Evolutionary conservation across 2,797 vertebrate genomes (phyloP).

Genomic region (Pantherophis vulpinus): DNA sequence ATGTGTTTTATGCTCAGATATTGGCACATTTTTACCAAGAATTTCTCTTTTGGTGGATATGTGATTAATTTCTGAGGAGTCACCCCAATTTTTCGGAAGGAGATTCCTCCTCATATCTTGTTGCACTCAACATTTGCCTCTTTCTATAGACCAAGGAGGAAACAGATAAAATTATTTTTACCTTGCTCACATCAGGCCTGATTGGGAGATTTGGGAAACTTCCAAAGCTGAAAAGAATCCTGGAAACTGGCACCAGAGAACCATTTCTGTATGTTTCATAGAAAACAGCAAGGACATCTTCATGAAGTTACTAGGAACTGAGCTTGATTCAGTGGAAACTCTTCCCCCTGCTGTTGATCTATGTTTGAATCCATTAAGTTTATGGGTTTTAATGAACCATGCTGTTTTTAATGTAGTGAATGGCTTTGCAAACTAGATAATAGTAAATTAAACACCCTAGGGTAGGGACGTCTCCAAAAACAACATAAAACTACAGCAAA

Average conservation of each 20-base stretch:
- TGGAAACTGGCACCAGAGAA: not conserved
- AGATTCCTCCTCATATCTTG: not conserved
- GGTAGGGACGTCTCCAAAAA: not conserved
- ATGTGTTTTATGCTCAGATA: not conserved
- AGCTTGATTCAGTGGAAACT: not conserved
- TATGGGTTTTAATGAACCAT: not conserved
- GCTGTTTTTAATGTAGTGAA: conserved; percentile 8
- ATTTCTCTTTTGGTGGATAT: not conserved
- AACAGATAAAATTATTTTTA: not conserved
- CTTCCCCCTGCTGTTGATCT: not conserved
- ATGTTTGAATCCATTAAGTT: not conserved
- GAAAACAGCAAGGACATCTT: not conserved
- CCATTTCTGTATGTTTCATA: not conserved
- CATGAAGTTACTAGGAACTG: not conserved
- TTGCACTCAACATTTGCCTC: not conserved
- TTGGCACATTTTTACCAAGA: not conserved
- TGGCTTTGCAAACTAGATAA: not conserved
- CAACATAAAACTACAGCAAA: not conserved
- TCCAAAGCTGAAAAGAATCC: not conserved
- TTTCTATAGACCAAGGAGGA: not conserved
- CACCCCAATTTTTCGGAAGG: not conserved
- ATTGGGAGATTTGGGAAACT: not conserved
- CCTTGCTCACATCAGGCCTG: not conserved
- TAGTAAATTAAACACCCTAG: not conserved
- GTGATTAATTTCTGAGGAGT: not conserved